These are phyloP conservation scores for Coccyzus lansbergi DNA, from an alignment of 2,797 vertebrate genomes.

Conservation along the genomic window DNA sequence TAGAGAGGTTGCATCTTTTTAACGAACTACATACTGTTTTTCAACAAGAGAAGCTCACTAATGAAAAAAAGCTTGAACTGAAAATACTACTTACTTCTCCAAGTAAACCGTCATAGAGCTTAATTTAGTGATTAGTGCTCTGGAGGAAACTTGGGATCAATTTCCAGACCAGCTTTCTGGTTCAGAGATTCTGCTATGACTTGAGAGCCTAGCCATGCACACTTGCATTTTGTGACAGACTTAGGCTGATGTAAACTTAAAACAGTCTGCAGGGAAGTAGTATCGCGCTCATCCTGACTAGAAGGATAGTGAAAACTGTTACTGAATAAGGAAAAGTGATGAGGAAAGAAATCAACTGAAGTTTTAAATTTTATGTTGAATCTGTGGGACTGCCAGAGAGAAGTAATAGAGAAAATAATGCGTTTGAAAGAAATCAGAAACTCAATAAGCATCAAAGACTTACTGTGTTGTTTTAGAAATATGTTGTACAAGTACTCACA, in stretches of 20 bases:
- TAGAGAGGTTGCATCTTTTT: not conserved
- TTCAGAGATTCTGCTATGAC: slow-evolving; percentile 38
- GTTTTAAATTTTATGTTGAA: not conserved
- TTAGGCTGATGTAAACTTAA: not conserved
- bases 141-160: slow-evolving; percentile 40
- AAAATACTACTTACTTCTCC: slow-evolving; percentile 26
- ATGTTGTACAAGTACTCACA: not conserved
- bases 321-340: not conserved
- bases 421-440: not conserved
- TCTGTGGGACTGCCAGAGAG: not conserved
- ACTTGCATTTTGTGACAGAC: not conserved
- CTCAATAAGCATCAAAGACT: not conserved
- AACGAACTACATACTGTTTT: not conserved
- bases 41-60: not conserved
- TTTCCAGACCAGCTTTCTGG: slow-evolving; percentile 32
- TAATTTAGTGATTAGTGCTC: slow-evolving; percentile 37
- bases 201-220: slow-evolving; percentile 4
- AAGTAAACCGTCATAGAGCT: not conserved
- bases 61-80: not conserved
- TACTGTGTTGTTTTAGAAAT: not conserved
- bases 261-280: not conserved
- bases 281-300: rapidly evolving
- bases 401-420: not conserved
- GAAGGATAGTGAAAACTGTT: not conserved
- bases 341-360: not conserved